Evolutionary conservation across 2,888 invertebrate species (phyloP).

Genomic region (Philereme vetulata): DNA sequence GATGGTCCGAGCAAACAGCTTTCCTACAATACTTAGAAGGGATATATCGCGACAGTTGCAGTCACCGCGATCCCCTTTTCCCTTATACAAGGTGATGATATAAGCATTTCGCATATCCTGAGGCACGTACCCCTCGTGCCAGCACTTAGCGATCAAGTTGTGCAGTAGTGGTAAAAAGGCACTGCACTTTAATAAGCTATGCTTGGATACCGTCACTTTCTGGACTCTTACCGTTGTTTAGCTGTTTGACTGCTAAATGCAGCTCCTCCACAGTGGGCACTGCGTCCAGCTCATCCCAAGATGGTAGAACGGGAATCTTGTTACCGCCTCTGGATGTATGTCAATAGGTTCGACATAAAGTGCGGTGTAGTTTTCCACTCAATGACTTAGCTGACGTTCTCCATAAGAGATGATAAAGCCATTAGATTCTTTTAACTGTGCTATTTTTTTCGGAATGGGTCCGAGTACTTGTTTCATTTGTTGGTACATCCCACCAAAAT

Average conservation of each 20-base stretch:
- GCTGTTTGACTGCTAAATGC: background rate
- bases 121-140: constrained; percentile 4
- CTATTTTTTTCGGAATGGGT: background rate
- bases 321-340: too few species aligned
- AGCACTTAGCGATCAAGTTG: constrained; percentile 6
- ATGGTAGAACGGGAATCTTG: too few species aligned
- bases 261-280: background rate
- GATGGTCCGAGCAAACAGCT: constrained; percentile 7
- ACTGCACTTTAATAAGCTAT: background rate
- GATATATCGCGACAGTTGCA: constrained; percentile 14
- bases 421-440: background rate
- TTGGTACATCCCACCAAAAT: background rate
- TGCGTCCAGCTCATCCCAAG: too few species aligned
- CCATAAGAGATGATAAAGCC: background rate
- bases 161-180: constrained; percentile 6
- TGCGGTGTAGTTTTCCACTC: too few species aligned
- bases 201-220: background rate
- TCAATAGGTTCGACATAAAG: too few species aligned
- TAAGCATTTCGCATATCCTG: constrained; percentile 23
- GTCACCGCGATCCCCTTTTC: constrained; percentile 15
- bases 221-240: constrained; percentile 1
- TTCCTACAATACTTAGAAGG: constrained; percentile 16
- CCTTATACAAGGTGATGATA: constrained; percentile 16
- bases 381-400: background rate
- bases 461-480: background rate